Conservation (phyloP, 2,797 vertebrate species). For the Parotocinclus haroldoi region DNA sequence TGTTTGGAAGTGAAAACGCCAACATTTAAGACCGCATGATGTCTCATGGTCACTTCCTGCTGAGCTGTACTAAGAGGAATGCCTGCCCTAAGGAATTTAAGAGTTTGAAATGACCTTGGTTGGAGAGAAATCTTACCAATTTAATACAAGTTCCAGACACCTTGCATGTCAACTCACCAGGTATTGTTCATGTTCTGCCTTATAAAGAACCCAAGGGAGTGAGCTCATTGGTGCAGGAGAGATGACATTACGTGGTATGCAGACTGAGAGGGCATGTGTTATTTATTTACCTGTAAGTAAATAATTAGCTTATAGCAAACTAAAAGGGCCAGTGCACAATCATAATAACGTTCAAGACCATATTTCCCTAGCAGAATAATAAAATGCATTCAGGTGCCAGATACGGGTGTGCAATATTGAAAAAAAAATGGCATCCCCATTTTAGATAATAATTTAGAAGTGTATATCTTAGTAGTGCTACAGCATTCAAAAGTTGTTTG, state of each 20-base stretch:
- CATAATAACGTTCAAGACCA: not conserved
- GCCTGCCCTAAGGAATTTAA: no score
- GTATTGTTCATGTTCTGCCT: slow-evolving; percentile 24
- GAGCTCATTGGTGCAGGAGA: slow-evolving; percentile 44
- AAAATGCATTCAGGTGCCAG: not conserved
- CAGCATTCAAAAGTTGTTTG: no score
- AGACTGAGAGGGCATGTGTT: slow-evolving; percentile 49
- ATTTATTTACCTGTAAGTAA: slow-evolving; percentile 47
- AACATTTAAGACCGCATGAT: no score
- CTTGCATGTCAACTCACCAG: slow-evolving; percentile 19
- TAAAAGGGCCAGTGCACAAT: not conserved
- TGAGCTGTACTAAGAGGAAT: no score
- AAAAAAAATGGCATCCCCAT: no score
- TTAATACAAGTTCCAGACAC: not conserved
- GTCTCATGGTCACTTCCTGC: no score
- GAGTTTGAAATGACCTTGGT: no score
- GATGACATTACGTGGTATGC: slow-evolving; percentile 58
- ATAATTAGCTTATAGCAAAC: slow-evolving; percentile 44
- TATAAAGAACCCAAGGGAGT: slow-evolving; percentile 41
- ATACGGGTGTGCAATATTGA: no score
- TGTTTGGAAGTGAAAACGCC: no score
- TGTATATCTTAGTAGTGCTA: no score
- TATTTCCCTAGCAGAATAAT: slow-evolving; percentile 5
- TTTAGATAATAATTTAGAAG: no score
- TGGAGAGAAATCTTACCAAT: no score